Base-by-base conservation (phyloP, 53 echinoderm and acorn worm genomes). In the Luidia sarsii region DNA sequence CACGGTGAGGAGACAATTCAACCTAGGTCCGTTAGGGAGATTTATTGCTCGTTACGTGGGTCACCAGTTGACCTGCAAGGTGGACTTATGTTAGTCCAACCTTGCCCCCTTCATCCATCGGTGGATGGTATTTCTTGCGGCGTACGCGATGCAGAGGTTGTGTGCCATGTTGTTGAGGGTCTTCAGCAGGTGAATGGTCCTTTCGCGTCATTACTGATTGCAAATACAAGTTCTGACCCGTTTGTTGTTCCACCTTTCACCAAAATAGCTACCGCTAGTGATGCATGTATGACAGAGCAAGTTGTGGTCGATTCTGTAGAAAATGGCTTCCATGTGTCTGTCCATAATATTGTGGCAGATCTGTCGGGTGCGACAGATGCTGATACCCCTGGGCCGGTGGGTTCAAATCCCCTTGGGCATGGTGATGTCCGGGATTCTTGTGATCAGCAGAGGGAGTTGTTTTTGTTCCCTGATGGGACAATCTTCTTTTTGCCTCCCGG, bases 391-490 rank as follows among this genome's bases (percentile, higher is more conserved):
- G 53, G 20, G 53, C 18, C 53, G 20, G 53, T 53, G 53, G 53
- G 53, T 16, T 53, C 53, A 16, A 21, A 53, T 53, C 20, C 16
- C 53, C 21, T 20, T 53, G 53, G 53, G 53, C 53, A 53, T 53
- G 21, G 53, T 53, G 53, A 53, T 53, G 53, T 21, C 11, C 53
- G 20, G 18, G 21, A 21, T 53, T 53, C 53, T 4, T 53, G 53
- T 53, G 53, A 53, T 53, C 53, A 53, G 21, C 53, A 53, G 53
- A 15, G 53, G 53, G 53, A 53, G 53, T 53, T 53, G 53, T 53
- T 53, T 53, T 53, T 53, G 21, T 53, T 53, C 21, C 53, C 53
- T 53, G 53, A 53, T 20, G 18, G n/a, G 7, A 53, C 53, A 53
- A 21, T 18, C 7, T 53, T 53, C 21, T 53, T 53, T 15, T 20